Percentiles rank a stretch among this genome's conserved stretches.
phyloP scores from a whole-genome alignment of 2,797 vertebrate genomes.

The Rhinoraja longicauda region DNA sequence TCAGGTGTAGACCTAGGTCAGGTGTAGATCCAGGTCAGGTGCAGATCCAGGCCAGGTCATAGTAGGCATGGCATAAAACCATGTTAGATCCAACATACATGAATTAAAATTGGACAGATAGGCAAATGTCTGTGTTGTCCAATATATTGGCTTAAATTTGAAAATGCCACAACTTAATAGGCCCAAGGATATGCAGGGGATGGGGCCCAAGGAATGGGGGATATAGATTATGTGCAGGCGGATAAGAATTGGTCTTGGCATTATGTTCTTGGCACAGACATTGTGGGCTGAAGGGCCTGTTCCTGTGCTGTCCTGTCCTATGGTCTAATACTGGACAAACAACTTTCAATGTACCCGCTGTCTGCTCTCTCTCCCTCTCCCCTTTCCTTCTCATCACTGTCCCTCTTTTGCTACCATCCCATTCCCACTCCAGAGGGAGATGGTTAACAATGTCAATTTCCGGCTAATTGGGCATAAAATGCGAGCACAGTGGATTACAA shows the following conservation, averaged over 20 bases:
- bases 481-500: not conserved
- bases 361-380: not conserved
- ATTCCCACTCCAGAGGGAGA: not conserved
- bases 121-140: not conserved
- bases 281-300: too few species aligned
- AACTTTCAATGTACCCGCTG: not conserved
- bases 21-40: not conserved
- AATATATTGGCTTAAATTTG: not conserved
- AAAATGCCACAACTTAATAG: not conserved
- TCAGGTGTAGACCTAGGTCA: not conserved
- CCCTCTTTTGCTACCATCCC: too few species aligned
- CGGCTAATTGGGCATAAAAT: not conserved
- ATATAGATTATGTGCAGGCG: too few species aligned
- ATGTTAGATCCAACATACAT: not conserved
- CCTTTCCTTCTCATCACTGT: not conserved
- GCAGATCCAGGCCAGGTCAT: not conserved
- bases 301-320: too few species aligned
- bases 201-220: too few species aligned
- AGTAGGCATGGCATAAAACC: not conserved
- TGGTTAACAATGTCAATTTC: not conserved
- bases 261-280: too few species aligned
- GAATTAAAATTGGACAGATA: too few species aligned
- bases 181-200: not conserved
- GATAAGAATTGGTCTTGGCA: too few species aligned
- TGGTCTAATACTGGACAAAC: not conserved